phyloP scores from a whole-genome alignment of 2,888 invertebrate genomes.

The Unio pictorum region DNA sequence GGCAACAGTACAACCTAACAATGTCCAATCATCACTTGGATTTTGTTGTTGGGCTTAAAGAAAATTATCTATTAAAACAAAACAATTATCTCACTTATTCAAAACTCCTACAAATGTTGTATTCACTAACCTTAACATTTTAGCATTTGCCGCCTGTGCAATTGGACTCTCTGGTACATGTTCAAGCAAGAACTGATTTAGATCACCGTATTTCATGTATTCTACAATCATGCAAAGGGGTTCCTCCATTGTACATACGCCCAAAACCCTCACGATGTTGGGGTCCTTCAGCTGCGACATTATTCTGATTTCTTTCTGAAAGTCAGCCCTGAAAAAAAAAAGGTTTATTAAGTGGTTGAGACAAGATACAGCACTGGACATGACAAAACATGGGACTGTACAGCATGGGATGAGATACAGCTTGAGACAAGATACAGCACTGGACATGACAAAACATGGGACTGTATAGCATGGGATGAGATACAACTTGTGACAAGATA shows the following conservation, averaged over 20 bases:
- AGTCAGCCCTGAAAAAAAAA: constrained; percentile 80
- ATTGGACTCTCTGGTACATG: constrained; percentile 80
- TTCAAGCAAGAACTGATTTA: constrained; percentile 84
- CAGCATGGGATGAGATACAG: no score
- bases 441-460: no score
- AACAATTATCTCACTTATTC: not conserved
- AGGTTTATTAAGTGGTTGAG: no score
- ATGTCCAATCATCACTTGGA: not conserved
- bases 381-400: no score
- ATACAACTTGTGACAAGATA: no score
- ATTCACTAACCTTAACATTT: constrained; percentile 79
- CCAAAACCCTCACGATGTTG: constrained; percentile 87
- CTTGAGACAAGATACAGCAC: no score
- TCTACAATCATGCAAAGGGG: constrained; percentile 92
- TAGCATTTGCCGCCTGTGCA: constrained; percentile 71
- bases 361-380: no score
- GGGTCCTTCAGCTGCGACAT: constrained; percentile 88
- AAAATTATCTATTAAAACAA: not conserved
- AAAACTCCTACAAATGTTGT: not conserved
- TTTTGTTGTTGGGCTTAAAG: not conserved
- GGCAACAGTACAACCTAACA: no score
- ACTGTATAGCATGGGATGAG: no score
- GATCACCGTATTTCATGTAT: constrained; percentile 88
- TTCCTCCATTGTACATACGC: constrained; percentile 85
- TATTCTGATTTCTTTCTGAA: constrained; percentile 88